These are phyloP conservation scores for Mizuhopecten yessoensis DNA, from an alignment of 1,140 invertebrate species.

Conservation along the genomic window DNA sequence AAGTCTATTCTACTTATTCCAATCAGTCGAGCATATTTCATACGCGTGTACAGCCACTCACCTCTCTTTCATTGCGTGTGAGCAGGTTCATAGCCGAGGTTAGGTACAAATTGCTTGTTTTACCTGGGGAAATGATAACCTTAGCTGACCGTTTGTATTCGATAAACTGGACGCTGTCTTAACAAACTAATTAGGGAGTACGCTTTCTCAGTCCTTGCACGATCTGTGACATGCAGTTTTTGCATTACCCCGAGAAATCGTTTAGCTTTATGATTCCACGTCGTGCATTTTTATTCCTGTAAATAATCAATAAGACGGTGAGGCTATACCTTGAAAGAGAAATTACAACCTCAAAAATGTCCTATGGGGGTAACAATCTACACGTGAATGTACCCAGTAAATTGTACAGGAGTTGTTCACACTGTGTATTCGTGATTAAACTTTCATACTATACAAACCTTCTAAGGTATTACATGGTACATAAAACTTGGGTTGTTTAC, in stretches of 20 bases:
- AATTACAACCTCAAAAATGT: neutral
- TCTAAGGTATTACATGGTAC: neutral
- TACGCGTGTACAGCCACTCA: neutral
- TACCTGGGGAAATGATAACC: neutral
- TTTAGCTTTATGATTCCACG: no score
- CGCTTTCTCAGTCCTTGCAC: neutral
- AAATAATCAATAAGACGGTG: neutral
- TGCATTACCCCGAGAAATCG: no score
- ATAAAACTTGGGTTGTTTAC: neutral
- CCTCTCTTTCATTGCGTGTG: neutral
- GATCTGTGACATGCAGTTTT: neutral
- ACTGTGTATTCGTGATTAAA: neutral
- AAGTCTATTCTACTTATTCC: no score
- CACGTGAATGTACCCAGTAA: neutral
- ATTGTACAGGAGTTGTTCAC: neutral
- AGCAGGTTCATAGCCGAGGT: neutral
- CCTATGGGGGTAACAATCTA: neutral
- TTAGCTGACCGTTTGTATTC: neutral
- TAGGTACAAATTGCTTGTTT: neutral
- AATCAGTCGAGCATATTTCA: neutral
- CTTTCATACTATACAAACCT: neutral
- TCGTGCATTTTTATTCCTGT: neutral
- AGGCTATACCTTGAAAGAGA: neutral
- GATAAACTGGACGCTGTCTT: neutral
- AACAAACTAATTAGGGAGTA: neutral